Base-by-base conservation (phyloP, 2,797 vertebrate species). In the Valencia hispanica region DNA sequence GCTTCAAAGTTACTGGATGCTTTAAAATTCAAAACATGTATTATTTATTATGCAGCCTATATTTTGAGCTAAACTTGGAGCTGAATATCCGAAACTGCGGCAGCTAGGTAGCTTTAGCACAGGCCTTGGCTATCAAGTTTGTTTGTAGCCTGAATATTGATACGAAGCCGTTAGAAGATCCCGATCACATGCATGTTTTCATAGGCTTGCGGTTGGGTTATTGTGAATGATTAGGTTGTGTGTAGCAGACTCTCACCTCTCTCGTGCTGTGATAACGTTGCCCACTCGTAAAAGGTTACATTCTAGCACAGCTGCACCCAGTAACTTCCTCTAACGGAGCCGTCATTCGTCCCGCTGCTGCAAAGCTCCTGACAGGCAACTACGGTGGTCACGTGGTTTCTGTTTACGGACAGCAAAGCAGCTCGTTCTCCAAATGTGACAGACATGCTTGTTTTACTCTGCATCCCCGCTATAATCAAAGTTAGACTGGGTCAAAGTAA, bases 291-390 rank as follows among this genome's bases (percentile, higher is more conserved):
- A 76, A 68, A 69, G 86, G 78, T 90, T 88, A 93, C 92, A 93
- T 93, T 77, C 79, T 92, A 90, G 82, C 88, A 83, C 78, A 81
- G 81, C 78, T 86, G 81, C 83, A 77, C 75, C 68, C 77, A 75
- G 75, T 50, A 93, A 94, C 93, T 94, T 94, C 94, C 93, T 93
- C 88, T 22, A 85, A 89, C 81, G 90, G 83, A 50, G 90, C 91
- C 92, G 93, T 93, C 89, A 91, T 79, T 88, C 91, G 93, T 83
- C 82, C 85, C 75, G 87, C 78, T 92, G 90, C 91, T 85, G 92
- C 90, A 89, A 89, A 92, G 81, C 85, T 74, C 39, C 79, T 80
- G 86, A 89, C 87, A 80, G 80, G 20, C 79, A 68, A 55, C 65
- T 65, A 68, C 15, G 32, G 36, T 1, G 0, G 87, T 94, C 93